Percentiles rank a stretch among this genome's conserved stretches.
These are phyloP conservation scores for Hydractinia symbiolongicarpus DNA, from an alignment of 30 jellyfish, hydroid and myxozoan species.

Conservation along the genomic window DNA sequence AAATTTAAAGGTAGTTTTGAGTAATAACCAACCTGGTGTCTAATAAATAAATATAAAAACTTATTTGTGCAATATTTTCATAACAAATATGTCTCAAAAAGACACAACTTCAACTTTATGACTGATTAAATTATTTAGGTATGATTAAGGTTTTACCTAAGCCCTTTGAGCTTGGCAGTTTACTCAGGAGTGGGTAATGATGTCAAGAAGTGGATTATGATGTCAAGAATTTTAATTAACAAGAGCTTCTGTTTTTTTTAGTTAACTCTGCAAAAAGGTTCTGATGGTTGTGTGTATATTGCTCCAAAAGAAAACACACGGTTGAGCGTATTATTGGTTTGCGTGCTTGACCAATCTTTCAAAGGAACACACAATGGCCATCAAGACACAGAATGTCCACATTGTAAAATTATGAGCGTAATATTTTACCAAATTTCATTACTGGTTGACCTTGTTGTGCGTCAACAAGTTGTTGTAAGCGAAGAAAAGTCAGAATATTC, in stretches of 20 bases:
- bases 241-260: not conserved
- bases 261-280: slow-evolving; percentile 26
- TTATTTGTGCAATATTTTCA: too few relatives aligned
- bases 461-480: not conserved
- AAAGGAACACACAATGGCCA: slow-evolving; percentile 49
- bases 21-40: too few relatives aligned
- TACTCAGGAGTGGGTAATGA: too few relatives aligned
- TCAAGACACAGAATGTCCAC: slow-evolving; percentile 47
- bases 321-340: slow-evolving; percentile 34
- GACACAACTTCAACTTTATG: too few relatives aligned
- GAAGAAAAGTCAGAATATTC: slow-evolving; percentile 4
- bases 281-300: slow-evolving; percentile 7
- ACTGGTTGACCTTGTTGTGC: slow-evolving; percentile 45
- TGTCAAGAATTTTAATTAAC: not conserved
- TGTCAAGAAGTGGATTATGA: too few relatives aligned
- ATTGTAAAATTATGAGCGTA: slow-evolving; percentile 55
- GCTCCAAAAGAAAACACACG: slow-evolving; percentile 41
- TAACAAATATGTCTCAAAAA: too few relatives aligned
- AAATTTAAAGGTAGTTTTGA: too few relatives aligned
- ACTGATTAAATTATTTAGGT: too few relatives aligned
- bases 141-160: too few relatives aligned
- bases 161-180: too few relatives aligned
- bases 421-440: slow-evolving; percentile 57
- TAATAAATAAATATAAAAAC: too few relatives aligned
- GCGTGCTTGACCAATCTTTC: slow-evolving; percentile 48